Evolutionary conservation across 2,888 invertebrate species (phyloP).

Genomic region (Caradrina kadenii): DNA sequence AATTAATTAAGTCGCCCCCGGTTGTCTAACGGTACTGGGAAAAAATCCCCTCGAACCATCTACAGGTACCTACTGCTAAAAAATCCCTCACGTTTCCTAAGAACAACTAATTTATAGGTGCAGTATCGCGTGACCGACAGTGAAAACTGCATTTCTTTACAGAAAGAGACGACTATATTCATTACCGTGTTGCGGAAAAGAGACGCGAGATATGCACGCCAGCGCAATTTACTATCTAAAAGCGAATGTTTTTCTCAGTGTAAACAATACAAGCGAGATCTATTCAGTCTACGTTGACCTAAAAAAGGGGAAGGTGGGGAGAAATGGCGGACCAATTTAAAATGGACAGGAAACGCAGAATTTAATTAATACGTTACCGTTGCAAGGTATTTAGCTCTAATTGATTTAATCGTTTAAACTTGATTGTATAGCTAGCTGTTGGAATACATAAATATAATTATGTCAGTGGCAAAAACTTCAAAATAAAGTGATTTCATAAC

Average conservation of each 20-base stretch:
- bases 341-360: constrained; percentile 40
- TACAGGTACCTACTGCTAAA: constrained; percentile 41
- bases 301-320: constrained; percentile 39
- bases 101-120: constrained; percentile 65
- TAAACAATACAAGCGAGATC: constrained; percentile 61
- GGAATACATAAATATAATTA: neutral
- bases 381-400: constrained; percentile 32
- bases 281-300: constrained; percentile 58
- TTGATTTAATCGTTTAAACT: constrained; percentile 29
- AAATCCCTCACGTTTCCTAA: constrained; percentile 60
- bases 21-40: constrained; percentile 53
- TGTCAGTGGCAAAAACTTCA: neutral
- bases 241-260: constrained; percentile 70
- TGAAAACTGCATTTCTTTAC: constrained; percentile 80
- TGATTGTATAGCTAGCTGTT: neutral
- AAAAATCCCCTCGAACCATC: constrained; percentile 38
- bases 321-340: constrained; percentile 34
- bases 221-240: constrained; percentile 67
- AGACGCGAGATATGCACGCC: constrained; percentile 62
- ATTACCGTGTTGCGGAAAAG: constrained; percentile 44
- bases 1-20: constrained; percentile 38
- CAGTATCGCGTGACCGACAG: constrained; percentile 75
- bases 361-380: constrained; percentile 44
- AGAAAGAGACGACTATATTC: constrained; percentile 64
- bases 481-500: neutral